Evolutionary conservation across 1,140 invertebrate species (phyloP).

Genomic region (Drosophila sucinea): DNA sequence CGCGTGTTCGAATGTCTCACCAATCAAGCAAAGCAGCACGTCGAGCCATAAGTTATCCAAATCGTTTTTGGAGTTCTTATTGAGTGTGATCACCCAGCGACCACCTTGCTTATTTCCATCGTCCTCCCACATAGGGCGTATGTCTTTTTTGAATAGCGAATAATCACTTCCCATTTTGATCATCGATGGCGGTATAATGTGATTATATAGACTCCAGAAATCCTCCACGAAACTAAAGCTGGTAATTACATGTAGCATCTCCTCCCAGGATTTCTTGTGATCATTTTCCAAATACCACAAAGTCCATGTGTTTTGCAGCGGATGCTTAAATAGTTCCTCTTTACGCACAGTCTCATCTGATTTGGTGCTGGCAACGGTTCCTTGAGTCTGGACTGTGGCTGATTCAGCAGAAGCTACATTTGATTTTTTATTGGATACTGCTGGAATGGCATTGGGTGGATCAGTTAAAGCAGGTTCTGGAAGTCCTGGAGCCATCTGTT

Average conservation of each 20-base stretch:
- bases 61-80: constrained; percentile 92
- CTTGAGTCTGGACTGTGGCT: background rate
- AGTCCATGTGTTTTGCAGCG: constrained; percentile 97
- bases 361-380: constrained; percentile 6
- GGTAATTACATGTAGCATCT: constrained; percentile 96
- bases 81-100: constrained; percentile 96
- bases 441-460: constrained; percentile 34
- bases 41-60: constrained; percentile 98
- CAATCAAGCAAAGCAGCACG: constrained; percentile 97
- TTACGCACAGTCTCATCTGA: constrained; percentile 60
- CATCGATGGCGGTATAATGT: constrained; percentile 97
- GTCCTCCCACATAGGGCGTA: constrained; percentile 99
- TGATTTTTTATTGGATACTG: constrained; percentile 38
- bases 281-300: constrained; percentile 99
- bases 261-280: constrained; percentile 94
- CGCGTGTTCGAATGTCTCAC: constrained; percentile 97
- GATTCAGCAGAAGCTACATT: constrained; percentile 15
- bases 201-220: constrained; percentile 99
- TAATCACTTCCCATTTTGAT: constrained; percentile 96
- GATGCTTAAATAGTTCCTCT: constrained; percentile 92
- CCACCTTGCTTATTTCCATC: constrained; percentile 93
- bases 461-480: constrained; percentile 45
- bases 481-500: constrained; percentile 54
- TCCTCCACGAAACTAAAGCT: constrained; percentile 99
- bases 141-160: constrained; percentile 97